Percentiles rank a stretch among this genome's conserved stretches.
Conservation (phyloP, 53 echinoderm and acorn worm genomes). For the Arbacia lixula region DNA sequence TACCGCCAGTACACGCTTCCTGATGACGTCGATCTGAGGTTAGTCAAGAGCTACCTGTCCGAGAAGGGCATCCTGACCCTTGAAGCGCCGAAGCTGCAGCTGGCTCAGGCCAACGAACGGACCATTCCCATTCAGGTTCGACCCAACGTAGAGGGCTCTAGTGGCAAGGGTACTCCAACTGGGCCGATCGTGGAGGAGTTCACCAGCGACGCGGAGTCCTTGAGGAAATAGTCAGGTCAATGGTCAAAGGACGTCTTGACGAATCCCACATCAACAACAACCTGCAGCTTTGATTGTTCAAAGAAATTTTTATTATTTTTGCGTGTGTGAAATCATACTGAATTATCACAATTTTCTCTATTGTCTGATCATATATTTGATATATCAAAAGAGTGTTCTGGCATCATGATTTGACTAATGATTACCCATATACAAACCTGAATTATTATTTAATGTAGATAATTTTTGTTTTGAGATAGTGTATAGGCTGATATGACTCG, state of each 20-base stretch:
- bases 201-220: conserved; percentile 82
- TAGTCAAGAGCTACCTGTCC: conserved; percentile 82
- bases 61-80: conserved; percentile 82
- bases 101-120: conserved; percentile 66
- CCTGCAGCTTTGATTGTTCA: neutral
- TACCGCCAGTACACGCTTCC: conserved; percentile 96
- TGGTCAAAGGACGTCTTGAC: neutral
- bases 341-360: neutral
- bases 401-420: no score
- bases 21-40: conserved; percentile 83
- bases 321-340: conserved; percentile 21
- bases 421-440: no score
- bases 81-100: conserved; percentile 81
- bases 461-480: no score
- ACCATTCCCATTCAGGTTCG: conserved; percentile 82
- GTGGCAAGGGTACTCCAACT: conserved; percentile 55
- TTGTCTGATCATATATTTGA: no score
- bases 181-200: conserved; percentile 88
- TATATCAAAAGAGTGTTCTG: no score
- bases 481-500: no score
- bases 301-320: neutral
- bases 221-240: conserved; percentile 45
- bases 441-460: no score
- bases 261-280: neutral
- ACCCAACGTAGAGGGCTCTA: conserved; percentile 55